phyloP scores from a whole-genome alignment of 2,888 invertebrate species.

The Dryocosmus kuriphilus region DNA sequence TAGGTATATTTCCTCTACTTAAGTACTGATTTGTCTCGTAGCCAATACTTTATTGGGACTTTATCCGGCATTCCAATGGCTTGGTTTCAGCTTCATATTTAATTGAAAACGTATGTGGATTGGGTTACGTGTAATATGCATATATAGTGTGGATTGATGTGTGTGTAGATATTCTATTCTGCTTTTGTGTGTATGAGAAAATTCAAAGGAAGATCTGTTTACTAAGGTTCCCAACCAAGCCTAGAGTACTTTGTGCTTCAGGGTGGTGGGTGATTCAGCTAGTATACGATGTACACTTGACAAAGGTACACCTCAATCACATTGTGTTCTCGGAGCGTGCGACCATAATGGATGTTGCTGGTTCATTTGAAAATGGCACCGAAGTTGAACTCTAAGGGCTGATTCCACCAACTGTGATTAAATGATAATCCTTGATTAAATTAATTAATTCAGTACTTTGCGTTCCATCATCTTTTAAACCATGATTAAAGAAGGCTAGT shows the following conservation, averaged over 20 bases:
- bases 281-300: slow-evolving; percentile 18
- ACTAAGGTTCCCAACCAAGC: slow-evolving; percentile 2
- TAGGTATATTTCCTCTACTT: no score
- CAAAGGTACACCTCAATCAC: slow-evolving; percentile 29
- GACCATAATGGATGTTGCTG: slow-evolving; percentile 19
- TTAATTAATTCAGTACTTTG: no score
- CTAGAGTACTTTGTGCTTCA: slow-evolving; percentile 30
- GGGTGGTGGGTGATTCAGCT: neutral
- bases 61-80: no score
- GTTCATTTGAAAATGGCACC: slow-evolving; percentile 18
- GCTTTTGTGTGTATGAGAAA: neutral
- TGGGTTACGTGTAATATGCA: neutral
- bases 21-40: no score
- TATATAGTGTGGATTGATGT: neutral
- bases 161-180: neutral
- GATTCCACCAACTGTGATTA: no score
- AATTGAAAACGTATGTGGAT: slow-evolving; percentile 43
- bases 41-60: no score
- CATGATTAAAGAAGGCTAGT: no score
- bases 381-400: slow-evolving; percentile 25
- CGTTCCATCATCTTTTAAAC: no score
- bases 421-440: no score
- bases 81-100: slow-evolving; percentile 51
- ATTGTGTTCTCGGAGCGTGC: slow-evolving; percentile 27
- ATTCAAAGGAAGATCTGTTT: slow-evolving; percentile 29